Conservation (phyloP, 2,797 vertebrate genomes). For the Dryobates pubescens region DNA sequence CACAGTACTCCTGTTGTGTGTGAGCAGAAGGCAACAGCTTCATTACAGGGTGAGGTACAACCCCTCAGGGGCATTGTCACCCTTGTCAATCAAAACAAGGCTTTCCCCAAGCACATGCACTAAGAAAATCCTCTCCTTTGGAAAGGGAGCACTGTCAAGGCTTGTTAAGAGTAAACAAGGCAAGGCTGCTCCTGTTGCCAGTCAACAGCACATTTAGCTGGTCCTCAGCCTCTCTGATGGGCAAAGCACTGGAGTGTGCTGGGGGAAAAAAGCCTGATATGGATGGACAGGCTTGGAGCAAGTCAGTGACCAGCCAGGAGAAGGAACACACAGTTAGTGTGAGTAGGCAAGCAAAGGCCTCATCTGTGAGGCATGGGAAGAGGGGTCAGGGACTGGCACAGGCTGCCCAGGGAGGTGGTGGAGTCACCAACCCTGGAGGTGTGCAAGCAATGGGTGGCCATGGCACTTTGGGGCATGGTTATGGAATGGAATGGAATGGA, state of each 20-base stretch:
- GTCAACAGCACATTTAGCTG: conserved; percentile 23
- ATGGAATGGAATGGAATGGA: no score
- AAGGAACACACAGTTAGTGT: neutral
- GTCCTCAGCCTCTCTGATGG: neutral
- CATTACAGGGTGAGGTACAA: neutral
- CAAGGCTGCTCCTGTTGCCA: neutral
- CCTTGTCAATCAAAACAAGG: conserved; percentile 45
- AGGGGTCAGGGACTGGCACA: no score
- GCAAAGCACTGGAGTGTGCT: neutral
- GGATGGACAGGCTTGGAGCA: neutral
- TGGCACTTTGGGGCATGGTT: no score
- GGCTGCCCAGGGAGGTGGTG: no score
- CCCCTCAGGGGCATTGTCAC: conserved; percentile 23
- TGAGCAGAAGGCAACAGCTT: neutral
- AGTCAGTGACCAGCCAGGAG: neutral
- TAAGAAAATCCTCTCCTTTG: conserved; percentile 46
- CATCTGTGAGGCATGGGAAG: neutral
- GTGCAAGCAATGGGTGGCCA: no score
- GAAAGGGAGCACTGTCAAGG: conserved; percentile 26
- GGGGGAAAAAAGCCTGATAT: neutral
- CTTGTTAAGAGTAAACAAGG: conserved; percentile 28
- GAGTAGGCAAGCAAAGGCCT: neutral
- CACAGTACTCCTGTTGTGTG: neutral
- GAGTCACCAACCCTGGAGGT: no score
- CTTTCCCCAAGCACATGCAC: conserved; percentile 7